Conservation (phyloP, 2,113 vertebrate genomes). For the Forbesichthys papilliferus region DNA sequence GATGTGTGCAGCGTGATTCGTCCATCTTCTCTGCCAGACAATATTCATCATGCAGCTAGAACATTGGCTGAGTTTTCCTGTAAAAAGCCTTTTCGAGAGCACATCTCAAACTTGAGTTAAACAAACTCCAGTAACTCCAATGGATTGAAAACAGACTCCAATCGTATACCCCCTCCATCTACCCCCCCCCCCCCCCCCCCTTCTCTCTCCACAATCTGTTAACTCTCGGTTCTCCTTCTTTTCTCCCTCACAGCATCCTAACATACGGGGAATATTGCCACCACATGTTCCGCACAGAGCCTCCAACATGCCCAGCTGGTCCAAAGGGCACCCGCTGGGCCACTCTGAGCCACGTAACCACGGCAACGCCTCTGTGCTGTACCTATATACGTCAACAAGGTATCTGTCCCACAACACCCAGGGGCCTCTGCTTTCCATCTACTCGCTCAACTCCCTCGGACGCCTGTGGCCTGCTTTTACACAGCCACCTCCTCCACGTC, state of each 20-base stretch:
- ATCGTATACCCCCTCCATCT: slow-evolving; percentile 4
- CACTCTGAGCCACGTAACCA: slow-evolving; percentile 31
- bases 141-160: slow-evolving; percentile 59
- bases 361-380: slow-evolving; percentile 25
- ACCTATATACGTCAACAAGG: slow-evolving; percentile 44
- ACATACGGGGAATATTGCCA: slow-evolving; percentile 54
- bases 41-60: slow-evolving; percentile 2
- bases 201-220: slow-evolving; percentile 19
- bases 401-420: slow-evolving; percentile 9
- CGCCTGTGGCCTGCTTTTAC: background rate
- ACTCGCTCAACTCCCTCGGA: slow-evolving; percentile 12
- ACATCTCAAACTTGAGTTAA: slow-evolving; percentile 49
- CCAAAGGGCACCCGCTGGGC: slow-evolving; percentile 31
- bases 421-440: slow-evolving; percentile 41
- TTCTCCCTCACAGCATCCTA: slow-evolving; percentile 15
- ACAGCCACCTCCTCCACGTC: background rate
- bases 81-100: slow-evolving; percentile 26
- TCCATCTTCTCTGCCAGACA: background rate
- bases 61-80: slow-evolving; percentile 22
- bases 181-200: slow-evolving; percentile 16
- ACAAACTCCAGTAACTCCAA: slow-evolving; percentile 19
- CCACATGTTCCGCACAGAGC: slow-evolving; percentile 58
- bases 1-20: background rate
- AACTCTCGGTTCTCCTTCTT: slow-evolving; percentile 4
- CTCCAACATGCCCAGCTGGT: slow-evolving; percentile 30